These are phyloP conservation scores for Amiota mariae DNA, from an alignment of 2,888 invertebrate species.

Conservation along the genomic window DNA sequence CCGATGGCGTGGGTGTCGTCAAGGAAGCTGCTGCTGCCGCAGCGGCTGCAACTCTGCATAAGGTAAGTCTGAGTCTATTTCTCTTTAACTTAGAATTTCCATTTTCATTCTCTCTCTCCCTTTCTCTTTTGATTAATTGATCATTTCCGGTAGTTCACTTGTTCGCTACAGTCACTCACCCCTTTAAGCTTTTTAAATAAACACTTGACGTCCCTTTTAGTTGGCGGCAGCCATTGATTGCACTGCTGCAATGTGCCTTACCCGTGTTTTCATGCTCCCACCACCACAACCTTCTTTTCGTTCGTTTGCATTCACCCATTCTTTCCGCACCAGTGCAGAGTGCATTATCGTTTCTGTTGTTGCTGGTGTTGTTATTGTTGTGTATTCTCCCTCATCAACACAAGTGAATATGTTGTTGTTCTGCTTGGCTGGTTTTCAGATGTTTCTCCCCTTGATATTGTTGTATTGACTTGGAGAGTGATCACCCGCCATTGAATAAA, in stretches of 20 bases:
- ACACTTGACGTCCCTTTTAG: too few relatives aligned
- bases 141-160: conserved; percentile 29
- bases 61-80: conserved; percentile 50
- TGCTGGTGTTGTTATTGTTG: conserved; percentile 3
- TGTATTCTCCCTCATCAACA: conserved; percentile 1
- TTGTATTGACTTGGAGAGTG: neutral
- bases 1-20: conserved; percentile 69
- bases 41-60: conserved; percentile 50
- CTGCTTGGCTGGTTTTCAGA: conserved; percentile 42
- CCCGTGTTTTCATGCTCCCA: neutral
- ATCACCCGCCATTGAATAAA: too few relatives aligned
- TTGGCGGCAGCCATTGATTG: too few relatives aligned
- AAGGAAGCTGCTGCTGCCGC: conserved; percentile 59
- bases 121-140: conserved; percentile 22
- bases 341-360: conserved; percentile 46
- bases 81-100: neutral
- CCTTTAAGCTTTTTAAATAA: too few relatives aligned
- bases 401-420: conserved; percentile 46
- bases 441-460: conserved; percentile 38
- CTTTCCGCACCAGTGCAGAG: conserved; percentile 49
- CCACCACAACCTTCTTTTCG: conserved; percentile 8
- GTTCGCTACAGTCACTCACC: neutral
- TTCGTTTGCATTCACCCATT: conserved; percentile 38
- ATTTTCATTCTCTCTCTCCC: conserved; percentile 13
- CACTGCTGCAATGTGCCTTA: neutral